Evolutionary conservation across 2,113 vertebrate species (phyloP), one percentile per base, ranked within the genome.

Genomic region (Ochotona curzoniae): DNA sequence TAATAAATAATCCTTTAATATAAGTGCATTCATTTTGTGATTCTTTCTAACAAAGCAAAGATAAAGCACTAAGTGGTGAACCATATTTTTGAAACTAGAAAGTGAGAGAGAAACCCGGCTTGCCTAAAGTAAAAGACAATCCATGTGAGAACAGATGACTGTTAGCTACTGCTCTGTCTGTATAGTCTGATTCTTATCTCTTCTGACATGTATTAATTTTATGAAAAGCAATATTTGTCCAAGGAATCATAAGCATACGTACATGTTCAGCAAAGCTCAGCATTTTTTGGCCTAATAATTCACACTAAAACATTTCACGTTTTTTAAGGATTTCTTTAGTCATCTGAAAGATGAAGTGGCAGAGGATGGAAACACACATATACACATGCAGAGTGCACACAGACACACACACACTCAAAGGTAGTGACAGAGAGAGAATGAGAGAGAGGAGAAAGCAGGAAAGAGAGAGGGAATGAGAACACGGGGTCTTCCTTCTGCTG

Each of bases 251-350:
- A 32, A 73, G 12, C 47, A 14, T 47, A 30, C 30, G 4, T 32
- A 9, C 14, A 83, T 23, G 70, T 54, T 83, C 30, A 61, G 4
- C 89, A 86, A 32, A 44, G 69, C 1, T 92, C 49, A 85, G 69
- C 90, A 69, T 74, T 88, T 35, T 95, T 83, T 83, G 66, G 25
- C 26, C 54, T 93, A n/a, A 89, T 95, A 83, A 87, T 61, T 79
- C 66, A 81, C 6, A 57, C 7, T 26, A 7, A 60, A 71, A 18
- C 47, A 1, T 67, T 51, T 1, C 54, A 10, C 38, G 60, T 51
- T 66, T 75, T 57, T 57, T 5, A 57, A 57, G 18, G 54, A 57
- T 57, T 57, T 57, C 14, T 57, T 57, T 3, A 57, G 14, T 18
- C 18, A 57, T 57, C 18, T 57, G 54, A 57, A 14, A 57, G 54